Conservation (phyloP, 2,797 vertebrate species). For the Enteromius mattozi region DNA sequence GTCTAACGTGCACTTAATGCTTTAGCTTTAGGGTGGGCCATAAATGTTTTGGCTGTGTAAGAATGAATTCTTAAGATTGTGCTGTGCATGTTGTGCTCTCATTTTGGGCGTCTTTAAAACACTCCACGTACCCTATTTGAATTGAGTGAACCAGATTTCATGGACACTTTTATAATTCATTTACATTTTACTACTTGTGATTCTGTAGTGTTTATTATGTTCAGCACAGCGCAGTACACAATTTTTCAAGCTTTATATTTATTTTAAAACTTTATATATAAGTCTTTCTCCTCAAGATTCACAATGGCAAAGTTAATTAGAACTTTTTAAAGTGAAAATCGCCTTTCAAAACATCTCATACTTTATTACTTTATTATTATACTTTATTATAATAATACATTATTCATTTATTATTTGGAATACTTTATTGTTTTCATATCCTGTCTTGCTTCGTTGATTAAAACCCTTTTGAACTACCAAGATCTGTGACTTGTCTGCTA, state of each 20-base stretch:
- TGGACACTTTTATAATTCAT: background rate
- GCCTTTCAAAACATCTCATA: background rate
- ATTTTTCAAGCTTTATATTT: background rate
- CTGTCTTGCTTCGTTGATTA: too few species aligned
- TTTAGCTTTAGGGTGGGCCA: slow-evolving; percentile 17
- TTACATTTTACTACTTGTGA: background rate
- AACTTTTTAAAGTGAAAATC: background rate
- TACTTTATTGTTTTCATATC: background rate
- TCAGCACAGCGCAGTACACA: background rate
- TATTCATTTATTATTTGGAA: background rate
- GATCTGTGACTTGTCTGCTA: too few species aligned
- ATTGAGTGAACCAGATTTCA: slow-evolving; percentile 8
- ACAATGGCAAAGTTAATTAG: background rate
- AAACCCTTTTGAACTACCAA: too few species aligned
- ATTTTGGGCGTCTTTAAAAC: slow-evolving; percentile 18
- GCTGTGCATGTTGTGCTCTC: background rate
- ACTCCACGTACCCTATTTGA: background rate
- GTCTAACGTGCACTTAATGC: background rate
- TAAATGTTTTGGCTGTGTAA: slow-evolving; percentile 27
- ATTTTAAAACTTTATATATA: too few species aligned
- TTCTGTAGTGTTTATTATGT: background rate
- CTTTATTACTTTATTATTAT: background rate
- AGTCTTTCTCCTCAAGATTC: background rate
- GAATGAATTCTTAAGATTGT: background rate
- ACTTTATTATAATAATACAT: too few species aligned